Evolutionary conservation across 2,888 invertebrate genomes (phyloP), one percentile per base, ranked within the genome.

Genomic region (Steinernema scapterisci): DNA sequence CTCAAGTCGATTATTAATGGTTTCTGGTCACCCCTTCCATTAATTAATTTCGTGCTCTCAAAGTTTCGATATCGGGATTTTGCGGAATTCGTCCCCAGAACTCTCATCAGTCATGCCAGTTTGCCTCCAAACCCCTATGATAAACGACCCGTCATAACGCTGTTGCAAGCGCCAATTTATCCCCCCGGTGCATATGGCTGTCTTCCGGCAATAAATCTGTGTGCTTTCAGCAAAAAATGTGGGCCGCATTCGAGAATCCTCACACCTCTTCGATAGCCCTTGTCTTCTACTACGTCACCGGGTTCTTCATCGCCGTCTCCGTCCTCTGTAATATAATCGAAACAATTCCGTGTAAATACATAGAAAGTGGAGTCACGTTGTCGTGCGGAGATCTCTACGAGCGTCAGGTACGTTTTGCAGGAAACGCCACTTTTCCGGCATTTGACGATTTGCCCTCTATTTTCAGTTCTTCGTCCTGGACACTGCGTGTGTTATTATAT

Each of bases 401-500:
- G 90, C 78, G 81, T 63, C 86, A 86, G 76, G 83, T 83, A 52
- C 46, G 63, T 43, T 5, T 45, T 21, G 23, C 48, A 13, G 48
- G 19, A 48, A 48, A 48, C 48, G 19, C 16, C n/a, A 16, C 16
- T 7, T 5, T 38, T 38, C 38, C 38, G 38, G 38, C 38, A 38
- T 3, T 6, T 38, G 38, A 38, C 38, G 19, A 48, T 48, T 16
- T 3, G 44, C 25, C 19, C 19, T 38, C n/a, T 16, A 21, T 45
- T 76, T 82, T 71, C 76, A 87, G 81, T 87, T 87, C 75, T 99
- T 99, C 91, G 99, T 97, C 89, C 90, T 99, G 90, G 96, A 99
- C 91, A 99, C 99, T 25, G 99, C 99, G 79, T 99, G 99, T 90
- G 99, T 99, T 84, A 97, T 99, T 95, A 99, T 99, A 83, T 99